Conservation (phyloP, 2,113 vertebrate species). For the Orthochromis indermauri region DNA sequence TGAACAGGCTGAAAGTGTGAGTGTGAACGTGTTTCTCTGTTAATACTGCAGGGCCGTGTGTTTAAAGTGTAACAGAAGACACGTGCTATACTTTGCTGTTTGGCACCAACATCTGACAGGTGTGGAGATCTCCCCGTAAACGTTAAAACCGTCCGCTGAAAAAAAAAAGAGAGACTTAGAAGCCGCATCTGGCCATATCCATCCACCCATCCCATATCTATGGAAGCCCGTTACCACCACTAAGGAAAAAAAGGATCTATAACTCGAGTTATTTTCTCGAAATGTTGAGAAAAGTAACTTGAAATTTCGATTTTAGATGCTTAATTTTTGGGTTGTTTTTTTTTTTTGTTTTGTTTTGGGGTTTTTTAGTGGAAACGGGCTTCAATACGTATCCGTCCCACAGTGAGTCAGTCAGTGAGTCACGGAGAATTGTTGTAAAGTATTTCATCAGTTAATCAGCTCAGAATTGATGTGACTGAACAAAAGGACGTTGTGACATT, state of each 20-base stretch:
- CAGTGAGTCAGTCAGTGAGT: background rate
- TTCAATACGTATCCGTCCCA: fast-evolving
- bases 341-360: fast-evolving
- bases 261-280: background rate
- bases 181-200: fast-evolving
- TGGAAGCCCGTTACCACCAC: background rate
- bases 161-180: background rate
- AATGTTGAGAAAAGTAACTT: fast-evolving
- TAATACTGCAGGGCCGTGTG: background rate
- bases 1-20: background rate
- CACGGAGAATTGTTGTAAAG: background rate
- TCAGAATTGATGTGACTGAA: background rate
- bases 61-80: background rate
- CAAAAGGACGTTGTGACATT: fast-evolving
- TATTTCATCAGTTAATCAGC: background rate
- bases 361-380: background rate
- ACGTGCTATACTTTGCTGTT: background rate
- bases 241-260: fast-evolving
- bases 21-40: background rate
- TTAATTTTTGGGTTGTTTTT: fast-evolving
- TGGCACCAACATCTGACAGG: background rate
- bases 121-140: background rate
- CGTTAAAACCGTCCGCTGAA: background rate
- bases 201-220: background rate
- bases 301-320: background rate